Conservation (phyloP, 1,140 invertebrate genomes). For the Aleiodes sp. region DNA sequence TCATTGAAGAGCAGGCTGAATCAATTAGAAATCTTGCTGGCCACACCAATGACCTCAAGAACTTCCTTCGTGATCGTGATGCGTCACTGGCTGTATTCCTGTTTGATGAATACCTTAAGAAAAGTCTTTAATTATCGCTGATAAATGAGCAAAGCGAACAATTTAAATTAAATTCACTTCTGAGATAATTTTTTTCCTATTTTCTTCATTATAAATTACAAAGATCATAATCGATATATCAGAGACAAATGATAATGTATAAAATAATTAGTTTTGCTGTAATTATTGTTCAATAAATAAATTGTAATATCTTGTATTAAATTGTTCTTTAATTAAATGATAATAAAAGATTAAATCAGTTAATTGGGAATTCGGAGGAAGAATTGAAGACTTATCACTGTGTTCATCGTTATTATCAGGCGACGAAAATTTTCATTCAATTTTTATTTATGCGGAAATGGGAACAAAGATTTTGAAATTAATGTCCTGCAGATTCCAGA, state of each 20-base stretch:
- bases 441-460: too few species aligned
- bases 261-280: not conserved
- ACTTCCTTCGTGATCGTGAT: conserved; percentile 70
- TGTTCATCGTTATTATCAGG: too few species aligned
- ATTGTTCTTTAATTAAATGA: not conserved
- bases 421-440: too few species aligned
- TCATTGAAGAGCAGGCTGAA: conserved; percentile 74
- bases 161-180: not conserved
- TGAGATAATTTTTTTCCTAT: not conserved
- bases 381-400: too few species aligned
- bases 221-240: too few species aligned
- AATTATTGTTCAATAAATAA: conserved; percentile 3
- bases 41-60: conserved; percentile 76
- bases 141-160: not conserved
- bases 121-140: conserved; percentile 53
- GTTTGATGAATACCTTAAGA: conserved; percentile 82
- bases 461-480: too few species aligned
- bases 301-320: not conserved
- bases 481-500: too few species aligned
- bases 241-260: too few species aligned
- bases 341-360: not conserved
- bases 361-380: not conserved
- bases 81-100: conserved; percentile 74
- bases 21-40: conserved; percentile 76
- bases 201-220: too few species aligned